These are phyloP conservation scores for Trachymyrmex septentrionalis DNA, from an alignment of 1,140 invertebrate species.

Conservation along the genomic window DNA sequence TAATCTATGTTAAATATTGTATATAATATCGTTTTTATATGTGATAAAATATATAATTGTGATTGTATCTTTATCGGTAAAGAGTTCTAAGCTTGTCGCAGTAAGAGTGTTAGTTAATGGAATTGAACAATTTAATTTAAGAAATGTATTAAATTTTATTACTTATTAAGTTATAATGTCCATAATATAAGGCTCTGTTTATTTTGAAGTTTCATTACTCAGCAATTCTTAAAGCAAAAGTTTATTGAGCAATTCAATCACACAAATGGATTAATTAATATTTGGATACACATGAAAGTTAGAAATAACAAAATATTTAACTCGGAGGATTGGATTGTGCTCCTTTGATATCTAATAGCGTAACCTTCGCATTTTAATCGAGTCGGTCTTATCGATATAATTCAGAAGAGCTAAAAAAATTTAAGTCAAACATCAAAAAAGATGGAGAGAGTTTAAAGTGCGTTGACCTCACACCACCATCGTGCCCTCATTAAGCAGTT, in stretches of 20 bases:
- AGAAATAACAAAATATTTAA: too few species aligned
- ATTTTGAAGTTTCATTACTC: too few species aligned
- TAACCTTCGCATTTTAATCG: not conserved
- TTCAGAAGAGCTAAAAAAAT: slow-evolving; percentile 27
- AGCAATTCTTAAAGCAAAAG: too few species aligned
- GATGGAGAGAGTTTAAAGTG: slow-evolving; percentile 46
- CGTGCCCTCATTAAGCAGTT: slow-evolving; percentile 65
- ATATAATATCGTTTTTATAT: not conserved
- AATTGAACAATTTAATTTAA: too few species aligned
- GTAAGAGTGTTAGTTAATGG: not conserved
- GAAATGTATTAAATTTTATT: too few species aligned
- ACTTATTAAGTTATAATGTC: too few species aligned
- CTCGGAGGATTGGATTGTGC: too few species aligned
- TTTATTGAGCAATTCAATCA: too few species aligned
- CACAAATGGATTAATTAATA: too few species aligned
- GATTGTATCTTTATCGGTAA: not conserved
- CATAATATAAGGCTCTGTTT: too few species aligned
- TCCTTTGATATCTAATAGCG: too few species aligned
- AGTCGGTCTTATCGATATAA: not conserved
- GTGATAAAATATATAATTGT: not conserved
- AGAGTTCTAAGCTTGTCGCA: not conserved
- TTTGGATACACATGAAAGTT: too few species aligned
- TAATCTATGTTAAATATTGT: not conserved
- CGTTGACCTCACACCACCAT: slow-evolving; percentile 59
- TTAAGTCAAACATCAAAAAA: slow-evolving; percentile 55